phyloP scores from a whole-genome alignment of 1,140 invertebrate species.

The Subanguina moxae region DNA sequence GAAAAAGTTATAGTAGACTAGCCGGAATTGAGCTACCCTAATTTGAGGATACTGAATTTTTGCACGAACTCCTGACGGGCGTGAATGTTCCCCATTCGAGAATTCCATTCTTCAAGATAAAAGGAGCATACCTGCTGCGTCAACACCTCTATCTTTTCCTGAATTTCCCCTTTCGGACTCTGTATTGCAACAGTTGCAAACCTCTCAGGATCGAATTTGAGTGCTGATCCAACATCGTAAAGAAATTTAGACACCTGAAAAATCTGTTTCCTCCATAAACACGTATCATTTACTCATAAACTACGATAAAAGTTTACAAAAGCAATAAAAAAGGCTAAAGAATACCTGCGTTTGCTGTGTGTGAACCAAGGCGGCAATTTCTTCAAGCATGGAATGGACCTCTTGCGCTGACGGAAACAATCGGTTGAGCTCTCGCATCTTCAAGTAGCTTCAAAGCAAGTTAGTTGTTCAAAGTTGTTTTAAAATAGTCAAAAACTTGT shows the following conservation, averaged over 20 bases:
- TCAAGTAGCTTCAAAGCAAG: constrained; percentile 67
- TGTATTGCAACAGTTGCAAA: constrained; percentile 20
- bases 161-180: constrained; percentile 11
- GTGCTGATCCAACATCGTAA: constrained; percentile 28
- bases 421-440: constrained; percentile 68
- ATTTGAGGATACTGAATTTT: too few species aligned
- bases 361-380: constrained; percentile 36
- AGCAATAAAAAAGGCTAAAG: not conserved
- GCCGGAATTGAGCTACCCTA: too few species aligned
- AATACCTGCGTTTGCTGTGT: constrained; percentile 38
- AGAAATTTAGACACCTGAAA: constrained; percentile 42
- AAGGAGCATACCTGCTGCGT: constrained; percentile 42
- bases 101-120: too few species aligned
- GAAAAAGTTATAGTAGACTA: too few species aligned
- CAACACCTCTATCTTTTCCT: constrained; percentile 16
- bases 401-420: constrained; percentile 63
- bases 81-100: too few species aligned
- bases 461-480: not conserved
- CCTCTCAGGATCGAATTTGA: constrained; percentile 38
- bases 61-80: too few species aligned
- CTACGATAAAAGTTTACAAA: not conserved
- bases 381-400: constrained; percentile 37
- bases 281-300: constrained; percentile 11
- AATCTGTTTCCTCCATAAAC: constrained; percentile 18
- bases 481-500: not conserved